phyloP scores from a whole-genome alignment of 2,888 invertebrate species.

The Brenthis daphne region DNA sequence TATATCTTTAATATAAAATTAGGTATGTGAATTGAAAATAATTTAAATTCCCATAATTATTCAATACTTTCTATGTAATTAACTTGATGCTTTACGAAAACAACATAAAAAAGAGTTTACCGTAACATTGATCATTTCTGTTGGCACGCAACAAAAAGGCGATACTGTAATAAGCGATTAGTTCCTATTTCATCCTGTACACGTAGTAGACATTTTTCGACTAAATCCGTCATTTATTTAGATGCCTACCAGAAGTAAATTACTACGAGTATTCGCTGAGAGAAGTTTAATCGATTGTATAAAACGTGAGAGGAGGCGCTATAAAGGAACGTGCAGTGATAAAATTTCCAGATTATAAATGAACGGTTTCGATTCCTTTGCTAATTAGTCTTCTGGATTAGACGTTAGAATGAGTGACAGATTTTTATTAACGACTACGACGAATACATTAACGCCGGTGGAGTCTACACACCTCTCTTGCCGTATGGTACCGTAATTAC shows the following conservation, averaged over 20 bases:
- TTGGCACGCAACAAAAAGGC: conserved; percentile 63
- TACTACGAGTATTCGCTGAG: conserved; percentile 3
- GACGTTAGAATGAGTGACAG: conserved; percentile 39
- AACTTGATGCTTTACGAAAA: conserved; percentile 51
- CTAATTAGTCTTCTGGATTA: conserved; percentile 43
- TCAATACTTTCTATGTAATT: conserved; percentile 43
- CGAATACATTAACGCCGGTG: conserved; percentile 54
- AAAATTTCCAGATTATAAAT: conserved; percentile 32
- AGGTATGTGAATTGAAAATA: no score
- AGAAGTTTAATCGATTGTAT: conserved; percentile 16
- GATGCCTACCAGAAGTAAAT: conserved; percentile 11
- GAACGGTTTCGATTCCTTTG: conserved; percentile 38
- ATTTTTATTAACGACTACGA: conserved; percentile 46
- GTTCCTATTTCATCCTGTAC: conserved; percentile 51
- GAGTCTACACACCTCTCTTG: conserved; percentile 71
- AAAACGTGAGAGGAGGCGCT: conserved; percentile 8
- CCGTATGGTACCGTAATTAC: conserved; percentile 80
- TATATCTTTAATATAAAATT: background rate
- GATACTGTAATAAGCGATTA: conserved; percentile 66
- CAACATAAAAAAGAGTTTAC: conserved; percentile 53
- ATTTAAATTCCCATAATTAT: no score
- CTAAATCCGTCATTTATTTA: conserved; percentile 27
- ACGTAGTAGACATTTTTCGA: conserved; percentile 34
- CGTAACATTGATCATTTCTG: conserved; percentile 63
- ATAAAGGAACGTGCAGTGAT: conserved; percentile 12